A percentile compares a stretch with the other conserved stretches of the same genome.
phyloP scores from a whole-genome alignment of 2,113 vertebrate species.

The Hippocampus barbouri region DNA sequence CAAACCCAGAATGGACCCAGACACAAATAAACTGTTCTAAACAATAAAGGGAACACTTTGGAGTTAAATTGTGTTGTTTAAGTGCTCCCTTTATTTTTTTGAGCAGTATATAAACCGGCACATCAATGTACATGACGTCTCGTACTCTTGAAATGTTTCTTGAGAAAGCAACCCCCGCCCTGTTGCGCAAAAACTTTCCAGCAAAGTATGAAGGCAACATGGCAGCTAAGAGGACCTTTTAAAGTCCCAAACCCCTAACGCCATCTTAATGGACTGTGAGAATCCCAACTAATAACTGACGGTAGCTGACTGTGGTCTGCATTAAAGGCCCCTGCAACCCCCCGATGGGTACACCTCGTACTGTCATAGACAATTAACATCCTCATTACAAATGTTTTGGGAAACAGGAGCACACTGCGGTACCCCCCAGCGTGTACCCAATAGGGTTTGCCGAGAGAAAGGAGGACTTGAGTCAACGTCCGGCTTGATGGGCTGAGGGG shows the following conservation, averaged over 20 bases:
- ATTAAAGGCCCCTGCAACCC: slow-evolving; percentile 37
- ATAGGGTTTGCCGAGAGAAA: slow-evolving; percentile 40
- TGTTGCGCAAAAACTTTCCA: slow-evolving; percentile 48
- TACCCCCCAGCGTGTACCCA: slow-evolving; percentile 52
- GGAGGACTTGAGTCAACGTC: slow-evolving; percentile 47
- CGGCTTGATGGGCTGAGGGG: slow-evolving; percentile 13
- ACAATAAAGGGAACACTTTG: too few species aligned
- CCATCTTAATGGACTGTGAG: slow-evolving; percentile 46
- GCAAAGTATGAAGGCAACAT: slow-evolving; percentile 37
- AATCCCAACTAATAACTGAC: slow-evolving; percentile 53
- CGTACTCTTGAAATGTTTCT: slow-evolving; percentile 51
- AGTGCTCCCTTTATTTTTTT: too few species aligned
- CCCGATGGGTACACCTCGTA: slow-evolving; percentile 58
- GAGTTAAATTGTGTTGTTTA: too few species aligned
- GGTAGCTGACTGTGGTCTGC: slow-evolving; percentile 49
- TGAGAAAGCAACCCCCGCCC: slow-evolving; percentile 30
- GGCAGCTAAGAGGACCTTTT: slow-evolving; percentile 27
- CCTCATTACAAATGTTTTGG: slow-evolving; percentile 69
- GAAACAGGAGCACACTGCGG: slow-evolving; percentile 56
- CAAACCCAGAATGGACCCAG: slow-evolving; percentile 36
- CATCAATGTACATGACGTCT: slow-evolving; percentile 47
- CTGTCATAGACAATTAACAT: slow-evolving; percentile 74
- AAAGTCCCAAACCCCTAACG: slow-evolving; percentile 15
- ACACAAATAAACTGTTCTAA: slow-evolving; percentile 34
- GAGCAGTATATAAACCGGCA: slow-evolving; percentile 41